Conservation (phyloP, 2,888 invertebrate species). For the Linnaemya vulpina region DNA sequence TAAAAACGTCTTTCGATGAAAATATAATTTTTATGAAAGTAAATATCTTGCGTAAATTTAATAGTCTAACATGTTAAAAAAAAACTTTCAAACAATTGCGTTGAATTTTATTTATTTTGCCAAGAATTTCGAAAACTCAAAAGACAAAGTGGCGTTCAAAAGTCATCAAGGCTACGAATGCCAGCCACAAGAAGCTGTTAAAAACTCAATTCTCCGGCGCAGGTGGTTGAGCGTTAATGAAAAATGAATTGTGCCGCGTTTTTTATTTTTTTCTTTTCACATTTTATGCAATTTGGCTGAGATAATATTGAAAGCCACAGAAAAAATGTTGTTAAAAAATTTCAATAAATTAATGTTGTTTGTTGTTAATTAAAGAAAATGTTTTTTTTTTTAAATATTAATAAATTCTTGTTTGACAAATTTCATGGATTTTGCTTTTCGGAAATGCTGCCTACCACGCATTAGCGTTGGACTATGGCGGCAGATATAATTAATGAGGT, state of each 20-base stretch:
- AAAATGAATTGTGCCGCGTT: slow-evolving; percentile 55
- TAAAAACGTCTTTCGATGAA: too few species aligned
- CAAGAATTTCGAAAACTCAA: slow-evolving; percentile 12
- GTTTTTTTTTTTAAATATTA: too few species aligned
- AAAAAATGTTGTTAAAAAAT: not conserved
- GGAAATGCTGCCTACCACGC: not conserved
- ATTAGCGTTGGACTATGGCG: not conserved
- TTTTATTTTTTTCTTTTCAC: not conserved
- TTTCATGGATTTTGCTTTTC: not conserved
- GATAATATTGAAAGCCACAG: slow-evolving; percentile 13
- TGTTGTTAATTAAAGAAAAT: not conserved
- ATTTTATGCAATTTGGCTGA: slow-evolving; percentile 14
- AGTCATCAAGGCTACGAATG: slow-evolving; percentile 49
- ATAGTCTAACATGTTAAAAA: not conserved
- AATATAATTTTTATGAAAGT: too few species aligned
- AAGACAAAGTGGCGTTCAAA: slow-evolving; percentile 26
- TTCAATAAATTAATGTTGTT: not conserved
- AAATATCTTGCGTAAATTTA: too few species aligned
- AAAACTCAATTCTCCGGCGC: slow-evolving; percentile 5
- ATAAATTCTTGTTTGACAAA: not conserved
- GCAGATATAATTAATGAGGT: not conserved
- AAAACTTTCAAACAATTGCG: not conserved
- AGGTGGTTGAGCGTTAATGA: slow-evolving; percentile 46
- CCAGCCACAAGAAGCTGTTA: slow-evolving; percentile 32
- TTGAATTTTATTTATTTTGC: not conserved